Base-by-base conservation (phyloP, 2,888 invertebrate species). In the Polietes domitor region DNA sequence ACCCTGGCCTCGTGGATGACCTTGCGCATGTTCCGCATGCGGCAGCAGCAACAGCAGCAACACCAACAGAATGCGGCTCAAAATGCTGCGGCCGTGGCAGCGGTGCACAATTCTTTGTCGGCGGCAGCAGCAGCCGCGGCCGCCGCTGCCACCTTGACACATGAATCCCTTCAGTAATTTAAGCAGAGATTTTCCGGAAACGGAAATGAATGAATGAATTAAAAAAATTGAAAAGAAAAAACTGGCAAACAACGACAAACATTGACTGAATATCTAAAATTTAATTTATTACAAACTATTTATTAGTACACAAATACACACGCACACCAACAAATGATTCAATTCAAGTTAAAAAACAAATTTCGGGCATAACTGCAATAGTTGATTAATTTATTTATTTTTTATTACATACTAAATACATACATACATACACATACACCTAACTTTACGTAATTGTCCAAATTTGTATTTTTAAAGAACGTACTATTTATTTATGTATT, bases 1-100 rank as follows among this genome's bases (percentile, higher is more conserved):
- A 94, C 95, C 0, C 92, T 96, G 10, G 95, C 95, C n/a, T 95
- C 95, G 32, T 95, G 96, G 95, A 95, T 96, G 94, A 95, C 96
- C 0, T 88, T 95, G 68, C 92, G 95, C 76, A 93, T 96, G 12
- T 93, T 96, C 53, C 94, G 95, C 28, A 92, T 93, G 83, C 93
- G 93, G 85, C 90, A 92, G 74, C 86, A 91, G 75, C 89, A 89
- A 26, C 87, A 86, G 43, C 88, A 89, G n/a, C 89, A 90, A 10
- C 89, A 88, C 32, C 89, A 88, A 21, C 89, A 88, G 2, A 89
- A 88, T 9, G 89, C 86, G 1, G 87, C 86, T 0, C 87, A 87
- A 87, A 17, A 88, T 86, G 3, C 88, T 82, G 12, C 88, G 78
- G 17, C 89, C 75, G 26, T 88, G 77, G n/a, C 87, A 83, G n/a